Evolutionary conservation across 2,888 invertebrate species (phyloP).

Genomic region (Ectemnius continuus): DNA sequence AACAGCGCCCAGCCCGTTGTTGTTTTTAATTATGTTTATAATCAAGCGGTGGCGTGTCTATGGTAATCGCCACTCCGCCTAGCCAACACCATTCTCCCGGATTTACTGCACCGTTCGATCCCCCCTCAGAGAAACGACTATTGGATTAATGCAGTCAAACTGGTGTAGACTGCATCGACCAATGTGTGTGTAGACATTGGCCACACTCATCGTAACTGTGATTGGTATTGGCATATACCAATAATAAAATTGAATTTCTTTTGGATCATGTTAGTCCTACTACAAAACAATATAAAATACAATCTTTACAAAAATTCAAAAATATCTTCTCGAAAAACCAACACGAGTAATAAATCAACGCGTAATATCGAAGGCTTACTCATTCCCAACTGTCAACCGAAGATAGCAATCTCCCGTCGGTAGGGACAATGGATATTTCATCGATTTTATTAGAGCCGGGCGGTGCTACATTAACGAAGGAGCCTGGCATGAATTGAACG

Average conservation of each 20-base stretch:
- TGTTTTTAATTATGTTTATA: conserved; percentile 78
- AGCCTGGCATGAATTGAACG: conserved; percentile 53
- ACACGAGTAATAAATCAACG: too few species aligned
- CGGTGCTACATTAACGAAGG: conserved; percentile 30
- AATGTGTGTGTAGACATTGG: too few species aligned
- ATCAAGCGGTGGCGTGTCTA: conserved; percentile 76
- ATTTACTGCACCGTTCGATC: conserved; percentile 62
- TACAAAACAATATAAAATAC: too few species aligned
- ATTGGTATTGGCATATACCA: too few species aligned
- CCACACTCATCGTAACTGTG: too few species aligned
- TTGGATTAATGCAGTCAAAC: too few species aligned
- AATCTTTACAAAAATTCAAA: too few species aligned
- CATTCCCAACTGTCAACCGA: neutral
- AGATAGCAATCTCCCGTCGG: neutral
- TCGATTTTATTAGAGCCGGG: conserved; percentile 28
- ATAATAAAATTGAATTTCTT: too few species aligned
- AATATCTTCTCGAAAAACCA: too few species aligned
- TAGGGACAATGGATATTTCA: conserved; percentile 24
- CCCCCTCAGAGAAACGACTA: conserved; percentile 14
- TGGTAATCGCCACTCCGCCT: conserved; percentile 71
- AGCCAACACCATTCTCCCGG: conserved; percentile 46
- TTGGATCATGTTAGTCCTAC: too few species aligned
- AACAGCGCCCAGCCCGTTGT: conserved; percentile 63
- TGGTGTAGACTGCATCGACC: too few species aligned
- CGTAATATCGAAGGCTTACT: too few species aligned